Conservation (phyloP, 2,113 vertebrate species). For the Sinocyclocheilus anshuiensis region DNA sequence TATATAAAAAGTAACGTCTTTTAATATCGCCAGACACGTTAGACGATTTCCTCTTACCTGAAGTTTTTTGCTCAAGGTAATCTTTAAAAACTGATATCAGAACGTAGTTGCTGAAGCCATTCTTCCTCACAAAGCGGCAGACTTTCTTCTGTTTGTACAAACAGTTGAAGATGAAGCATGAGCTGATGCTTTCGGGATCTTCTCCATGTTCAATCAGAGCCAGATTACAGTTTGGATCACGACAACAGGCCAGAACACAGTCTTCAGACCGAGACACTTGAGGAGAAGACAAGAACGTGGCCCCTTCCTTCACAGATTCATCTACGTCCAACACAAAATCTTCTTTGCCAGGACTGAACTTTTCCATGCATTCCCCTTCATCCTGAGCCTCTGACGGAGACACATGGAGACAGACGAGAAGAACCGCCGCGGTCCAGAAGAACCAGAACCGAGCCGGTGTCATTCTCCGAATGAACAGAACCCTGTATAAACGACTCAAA, state of each 20-base stretch:
- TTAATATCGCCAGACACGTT: background rate
- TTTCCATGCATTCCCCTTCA: constrained; percentile 71
- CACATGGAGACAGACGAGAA: background rate
- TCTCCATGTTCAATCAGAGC: constrained; percentile 81
- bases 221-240: constrained; percentile 80
- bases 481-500: background rate
- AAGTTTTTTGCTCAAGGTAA: constrained; percentile 57
- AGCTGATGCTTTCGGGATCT: constrained; percentile 58
- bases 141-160: constrained; percentile 86
- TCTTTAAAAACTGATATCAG: constrained; percentile 70
- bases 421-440: background rate
- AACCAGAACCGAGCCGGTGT: background rate
- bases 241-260: constrained; percentile 86
- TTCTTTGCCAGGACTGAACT: constrained; percentile 74
- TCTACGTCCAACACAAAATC: constrained; percentile 85
- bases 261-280: constrained; percentile 68
- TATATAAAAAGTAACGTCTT: background rate
- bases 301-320: constrained; percentile 86
- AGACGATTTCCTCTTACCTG: constrained; percentile 60
- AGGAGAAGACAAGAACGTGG: constrained; percentile 83
- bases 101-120: constrained; percentile 83
- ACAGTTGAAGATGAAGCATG: constrained; percentile 90
- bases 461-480: background rate
- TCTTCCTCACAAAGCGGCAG: constrained; percentile 84
- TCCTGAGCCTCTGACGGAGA: background rate